Evolutionary conservation across 2,888 invertebrate species (phyloP), one percentile per base, ranked within the genome.

Genomic region (Odontocerum albicorne): DNA sequence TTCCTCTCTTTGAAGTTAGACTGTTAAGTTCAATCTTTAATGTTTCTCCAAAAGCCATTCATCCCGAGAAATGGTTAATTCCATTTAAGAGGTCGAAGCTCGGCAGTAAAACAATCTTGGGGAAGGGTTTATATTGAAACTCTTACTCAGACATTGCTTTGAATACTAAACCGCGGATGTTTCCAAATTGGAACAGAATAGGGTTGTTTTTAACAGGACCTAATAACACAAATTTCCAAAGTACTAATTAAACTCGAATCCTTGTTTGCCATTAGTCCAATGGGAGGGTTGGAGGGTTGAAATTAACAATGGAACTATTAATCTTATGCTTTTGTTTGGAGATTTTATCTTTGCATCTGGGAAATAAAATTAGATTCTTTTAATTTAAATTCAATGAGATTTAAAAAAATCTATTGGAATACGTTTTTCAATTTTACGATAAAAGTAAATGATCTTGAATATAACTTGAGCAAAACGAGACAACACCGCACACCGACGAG

Each of bases 161-260:
- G 60, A 60, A 60, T 60, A 60, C 60, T 55, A 60, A 60, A 60
- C 54, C 54, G 54, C 55, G 40, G 21, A 54, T 53, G 44, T 57
- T 54, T 57, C 42, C 44, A 45, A 46, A 53, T 53, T 53, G 49
- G 38, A 39, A 36, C 15, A 22, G 50, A 35, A 22, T 15, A 32
- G 49, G 22, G 20, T 10, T 49, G 49, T 49, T 49, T 49, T 49
- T 49, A 49, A 49, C 36, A 39, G 36, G 38, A 49, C 27, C 27
- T 49, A 49, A 38, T 49, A 49, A 27, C 38, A 38, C 38, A 49
- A 49, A 49, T 38, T 36, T 49, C 27, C 17, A 21, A 49, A 31
- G 49, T 49, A 49, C 38, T 17, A 38, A 49, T 49, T 49, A 49
- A 40, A 40, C 49, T 33, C 40, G 40, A 49, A 39, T 40, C 49